Evolutionary conservation across 1,140 invertebrate genomes (phyloP), one percentile per base, ranked within the genome.

Genomic region (Paraescarpia echinospica): DNA sequence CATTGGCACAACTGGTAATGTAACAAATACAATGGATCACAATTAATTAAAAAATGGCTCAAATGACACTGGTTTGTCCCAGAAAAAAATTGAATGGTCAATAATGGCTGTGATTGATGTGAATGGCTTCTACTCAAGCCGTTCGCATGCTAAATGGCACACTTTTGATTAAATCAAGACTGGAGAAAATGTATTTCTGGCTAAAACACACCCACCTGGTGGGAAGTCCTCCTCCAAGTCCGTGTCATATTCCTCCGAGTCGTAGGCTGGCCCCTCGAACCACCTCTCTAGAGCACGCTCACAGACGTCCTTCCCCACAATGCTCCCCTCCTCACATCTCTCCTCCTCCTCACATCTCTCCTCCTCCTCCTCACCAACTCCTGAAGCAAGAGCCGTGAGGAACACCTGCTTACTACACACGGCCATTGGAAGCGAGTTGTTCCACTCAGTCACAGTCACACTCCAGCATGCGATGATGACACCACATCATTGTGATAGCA

Each of bases 231-330:
- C 93, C 34, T 95, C 95, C 48, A 95, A 35, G 92, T 95, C 95
- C 90, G 95, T 95, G 92, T 95, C 94, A 94, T 95, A 95, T 90
- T 95, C 95, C 91, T 95, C 95, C 18, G 95, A 95, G 89, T 95
- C 94, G 91, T 94, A 94, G 12, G 94, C 93, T 4, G 94, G 94
- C 1, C 94, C 94, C 33, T 93, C 91, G 12, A 94, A 88, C 95
- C 94, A 95, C 1, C 94, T 93, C 31, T 95, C 94, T 93, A 94
- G 94, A 34, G 33, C 35, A 35, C 33, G 8, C 0, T 35, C 89
- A 90, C 35, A 34, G n/a, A 35, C n/a, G 33, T 90, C 89, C 89
- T 90, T 90, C 77, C 22, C 92, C n/a, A 88, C 92, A 51, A 12
- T 27, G 12, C 12, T 22, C 6, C 9, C 34, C 22, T 33, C 77